Percentiles rank a stretch among this genome's conserved stretches.
These are phyloP conservation scores for Steinernema scapterisci DNA, from an alignment of 2,888 invertebrate genomes.

Conservation along the genomic window DNA sequence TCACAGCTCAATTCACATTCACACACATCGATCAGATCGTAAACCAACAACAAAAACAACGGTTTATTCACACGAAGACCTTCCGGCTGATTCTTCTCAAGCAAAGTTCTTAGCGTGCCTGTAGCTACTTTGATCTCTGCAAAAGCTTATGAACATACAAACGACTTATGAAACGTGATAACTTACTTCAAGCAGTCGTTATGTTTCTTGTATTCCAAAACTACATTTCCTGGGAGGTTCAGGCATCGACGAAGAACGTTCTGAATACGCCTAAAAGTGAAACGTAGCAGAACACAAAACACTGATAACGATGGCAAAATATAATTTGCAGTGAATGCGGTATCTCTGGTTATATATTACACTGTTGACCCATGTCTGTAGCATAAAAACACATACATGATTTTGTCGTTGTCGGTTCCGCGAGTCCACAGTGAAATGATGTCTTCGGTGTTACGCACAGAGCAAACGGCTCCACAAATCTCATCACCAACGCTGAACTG, in stretches of 20 bases:
- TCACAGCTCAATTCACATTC: background rate
- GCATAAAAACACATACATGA: slow-evolving; percentile 81
- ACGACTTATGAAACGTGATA: background rate
- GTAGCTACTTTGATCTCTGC: slow-evolving; percentile 71
- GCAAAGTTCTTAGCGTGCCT: slow-evolving; percentile 67
- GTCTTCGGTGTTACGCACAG: slow-evolving; percentile 82
- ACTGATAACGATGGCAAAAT: too few species aligned
- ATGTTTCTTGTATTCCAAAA: slow-evolving; percentile 84
- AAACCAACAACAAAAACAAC: slow-evolving; percentile 20
- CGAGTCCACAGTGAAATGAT: slow-evolving; percentile 42
- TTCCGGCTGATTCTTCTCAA: too few species aligned
- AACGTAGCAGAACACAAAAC: too few species aligned
- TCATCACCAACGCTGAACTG: slow-evolving; percentile 95
- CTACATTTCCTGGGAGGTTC: slow-evolving; percentile 87
- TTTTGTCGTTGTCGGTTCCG: slow-evolving; percentile 1
- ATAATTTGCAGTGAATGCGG: too few species aligned
- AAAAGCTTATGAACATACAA: slow-evolving; percentile 45
- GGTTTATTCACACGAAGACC: background rate
- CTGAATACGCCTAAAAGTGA: slow-evolving; percentile 78
- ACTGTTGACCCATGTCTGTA: slow-evolving; percentile 81
- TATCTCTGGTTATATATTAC: too few species aligned
- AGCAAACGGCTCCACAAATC: slow-evolving; percentile 95
- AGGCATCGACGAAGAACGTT: slow-evolving; percentile 92
- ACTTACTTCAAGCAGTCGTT: slow-evolving; percentile 78
- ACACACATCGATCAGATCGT: background rate